Evolutionary conservation across 2,797 vertebrate genomes (phyloP), one percentile per base, ranked within the genome.

Genomic region (Staurois parvus): DNA sequence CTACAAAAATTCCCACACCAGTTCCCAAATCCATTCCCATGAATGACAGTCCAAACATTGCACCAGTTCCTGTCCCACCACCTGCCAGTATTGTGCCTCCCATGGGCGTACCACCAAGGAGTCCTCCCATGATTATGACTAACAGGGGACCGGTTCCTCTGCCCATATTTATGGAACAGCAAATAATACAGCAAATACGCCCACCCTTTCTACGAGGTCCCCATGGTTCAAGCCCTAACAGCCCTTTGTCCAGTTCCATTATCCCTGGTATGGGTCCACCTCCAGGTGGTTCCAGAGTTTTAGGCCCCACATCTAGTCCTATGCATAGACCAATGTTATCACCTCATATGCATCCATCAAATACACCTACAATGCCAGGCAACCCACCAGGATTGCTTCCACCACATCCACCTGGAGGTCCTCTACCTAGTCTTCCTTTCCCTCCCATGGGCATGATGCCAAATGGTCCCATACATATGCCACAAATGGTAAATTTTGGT

Each of bases 131-230:
- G 97, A 96, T 99, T 88, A 99, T 99, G 98, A 99, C 98, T 84
- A 97, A 97, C 75, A 95, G 98, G 64, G 98, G 98, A 79, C 98
- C 98, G 0, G 95, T 99, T 91, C 98, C 98, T 45, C 92, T 99
- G 88, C 97, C 98, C 88, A 92, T 99, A 89, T 99, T 99, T 93
- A 99, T 99, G 98, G 98, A 99, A 88, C 97, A 99, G 91, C 98
- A 99, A 92, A 97, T 99, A 93, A 97, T 99, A 95, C 98, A 99
- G 90, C 98, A 99, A 83, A 97, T 99, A 42, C 96, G 97, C 68
- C 97, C 97, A 11, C 96, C 97, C 0, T 99, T 96, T 93, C 94
- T 99, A 73, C 97, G 97, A 5, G 96, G 96, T 76, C 96, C 90
- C 0, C 97, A 98, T 84, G 94, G 96, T 75, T 96, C 93, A 75